Evolutionary conservation across 2,113 vertebrate species (phyloP), one percentile per base, ranked within the genome.

Genomic region (Charina bottae): DNA sequence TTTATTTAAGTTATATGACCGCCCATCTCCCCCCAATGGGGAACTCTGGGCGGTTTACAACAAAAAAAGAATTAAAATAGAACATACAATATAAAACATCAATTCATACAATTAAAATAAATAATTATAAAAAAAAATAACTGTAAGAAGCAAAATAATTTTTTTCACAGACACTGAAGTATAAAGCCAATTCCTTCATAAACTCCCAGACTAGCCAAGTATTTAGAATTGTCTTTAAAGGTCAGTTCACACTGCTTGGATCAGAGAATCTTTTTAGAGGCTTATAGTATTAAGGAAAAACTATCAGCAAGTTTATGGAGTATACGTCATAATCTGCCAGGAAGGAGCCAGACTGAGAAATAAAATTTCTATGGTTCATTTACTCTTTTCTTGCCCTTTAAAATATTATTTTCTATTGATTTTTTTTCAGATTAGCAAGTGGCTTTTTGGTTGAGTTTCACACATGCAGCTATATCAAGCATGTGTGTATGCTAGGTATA

Each of bases 221-320:
- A 64, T 92, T 89, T 89, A 64, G n/a, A 85, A 84, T 85, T 88
- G 12, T 6, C 6, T 64, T 37, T 24, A 86, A 88, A 92, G 64
- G 55, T 88, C 86, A 92, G 28, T 62, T 93, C 91, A 88, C 90
- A 85, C n/a, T 90, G 37, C 46, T 83, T 90, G 58, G 1, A 19
- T 17, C 87, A 64, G 33, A 62, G 90, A 10, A 33, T 91, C 87
- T 93, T 55, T 85, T 85, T 68, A 85, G n/a, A 26, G 12, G n/a
- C 24, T 89, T 37, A 55, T 92, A 83, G 92, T 28, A 90, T 89
- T 28, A 0, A 0, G 64, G 26, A 6, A 92, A 56, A 86, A 72
- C 54, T 89, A 84, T 42, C 2, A 24, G 33, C 1, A 85, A n/a
- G 37, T 33, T 24, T 90, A 68, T 4, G 12, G 86, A 89, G 24